Conservation (phyloP, 2,113 vertebrate species). For the Prinia subflava region DNA sequence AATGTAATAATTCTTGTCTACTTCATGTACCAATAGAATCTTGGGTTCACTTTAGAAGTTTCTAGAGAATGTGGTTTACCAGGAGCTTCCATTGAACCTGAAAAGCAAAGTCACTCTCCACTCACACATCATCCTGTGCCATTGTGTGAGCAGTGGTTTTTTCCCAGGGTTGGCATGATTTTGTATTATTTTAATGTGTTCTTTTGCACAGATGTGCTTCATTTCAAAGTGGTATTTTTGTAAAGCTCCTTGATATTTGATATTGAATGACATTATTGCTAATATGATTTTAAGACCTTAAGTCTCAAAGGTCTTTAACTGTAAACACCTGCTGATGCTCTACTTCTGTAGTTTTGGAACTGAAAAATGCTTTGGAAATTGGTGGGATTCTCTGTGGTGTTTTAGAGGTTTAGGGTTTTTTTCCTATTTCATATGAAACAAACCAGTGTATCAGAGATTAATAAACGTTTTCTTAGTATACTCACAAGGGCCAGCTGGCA, state of each 20-base stretch:
- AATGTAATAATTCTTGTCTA: not conserved
- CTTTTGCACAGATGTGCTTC: not conserved
- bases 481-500: not conserved
- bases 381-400: not conserved
- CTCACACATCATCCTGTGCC: not conserved
- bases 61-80: not conserved
- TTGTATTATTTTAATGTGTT: not conserved
- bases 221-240: not conserved
- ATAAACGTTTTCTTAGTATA: not conserved
- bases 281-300: not conserved
- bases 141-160: not conserved
- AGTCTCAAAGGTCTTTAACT: not conserved
- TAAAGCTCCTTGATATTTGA: not conserved
- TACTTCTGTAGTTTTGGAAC: not conserved
- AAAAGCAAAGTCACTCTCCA: not conserved
- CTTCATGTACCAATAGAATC: not conserved
- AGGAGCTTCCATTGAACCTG: accelerated
- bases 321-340: not conserved
- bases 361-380: not conserved
- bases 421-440: not conserved
- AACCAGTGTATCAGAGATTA: not conserved
- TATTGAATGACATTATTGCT: not conserved
- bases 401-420: not conserved
- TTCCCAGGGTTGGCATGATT: not conserved
- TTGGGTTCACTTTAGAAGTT: not conserved